A percentile compares a stretch with the other conserved stretches of the same genome.
Conservation (phyloP, 2,888 invertebrate species). For the Ornithoptera alexandrae region DNA sequence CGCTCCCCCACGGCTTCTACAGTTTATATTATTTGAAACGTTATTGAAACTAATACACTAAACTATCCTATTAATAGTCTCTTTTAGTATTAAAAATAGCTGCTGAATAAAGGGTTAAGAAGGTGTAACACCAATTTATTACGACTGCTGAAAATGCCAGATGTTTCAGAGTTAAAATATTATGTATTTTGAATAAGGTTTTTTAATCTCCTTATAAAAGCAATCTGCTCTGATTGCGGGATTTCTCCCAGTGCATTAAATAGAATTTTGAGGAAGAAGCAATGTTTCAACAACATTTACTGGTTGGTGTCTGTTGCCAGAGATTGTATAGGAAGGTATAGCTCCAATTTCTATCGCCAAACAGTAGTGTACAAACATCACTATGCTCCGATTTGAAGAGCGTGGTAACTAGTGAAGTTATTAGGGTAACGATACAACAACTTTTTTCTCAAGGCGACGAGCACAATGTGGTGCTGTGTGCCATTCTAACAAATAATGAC, state of each 20-base stretch:
- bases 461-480: too few species aligned
- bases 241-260: not conserved
- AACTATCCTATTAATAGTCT: conserved; percentile 71
- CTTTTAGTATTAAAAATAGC: conserved; percentile 61
- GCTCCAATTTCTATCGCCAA: too few species aligned
- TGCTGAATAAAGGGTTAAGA: conserved; percentile 73
- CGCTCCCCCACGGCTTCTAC: too few species aligned
- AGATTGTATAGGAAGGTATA: too few species aligned
- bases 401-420: too few species aligned
- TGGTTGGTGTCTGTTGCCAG: too few species aligned
- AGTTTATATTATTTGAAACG: conserved; percentile 29
- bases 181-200: conserved; percentile 49
- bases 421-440: too few species aligned
- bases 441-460: too few species aligned
- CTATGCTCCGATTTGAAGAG: too few species aligned
- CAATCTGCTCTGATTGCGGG: conserved; percentile 38
- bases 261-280: not conserved
- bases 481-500: too few species aligned
- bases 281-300: not conserved
- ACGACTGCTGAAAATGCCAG: conserved; percentile 63
- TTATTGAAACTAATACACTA: conserved; percentile 48
- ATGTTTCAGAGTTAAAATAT: conserved; percentile 64
- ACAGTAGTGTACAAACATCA: too few species aligned
- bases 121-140: conserved; percentile 74
- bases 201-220: conserved; percentile 8